A percentile compares a stretch with the other conserved stretches of the same genome.
These are phyloP conservation scores for Dryococelus australis DNA, from an alignment of 2,888 invertebrate species.

Conservation along the genomic window DNA sequence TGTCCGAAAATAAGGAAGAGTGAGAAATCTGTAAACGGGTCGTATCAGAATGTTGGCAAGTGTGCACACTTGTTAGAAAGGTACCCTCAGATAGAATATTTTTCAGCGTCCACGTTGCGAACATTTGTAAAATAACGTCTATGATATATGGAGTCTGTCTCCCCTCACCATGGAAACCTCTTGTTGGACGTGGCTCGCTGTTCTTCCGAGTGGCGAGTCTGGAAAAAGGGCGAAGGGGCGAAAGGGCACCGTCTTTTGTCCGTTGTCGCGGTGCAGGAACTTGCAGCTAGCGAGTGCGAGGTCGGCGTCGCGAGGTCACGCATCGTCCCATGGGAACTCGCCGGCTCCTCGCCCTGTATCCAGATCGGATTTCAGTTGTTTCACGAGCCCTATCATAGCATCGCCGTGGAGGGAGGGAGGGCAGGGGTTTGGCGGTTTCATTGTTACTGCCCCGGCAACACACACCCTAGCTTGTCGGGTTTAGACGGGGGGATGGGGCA, in stretches of 20 bases:
- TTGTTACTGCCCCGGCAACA: background rate
- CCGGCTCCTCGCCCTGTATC: background rate
- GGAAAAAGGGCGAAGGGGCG: background rate
- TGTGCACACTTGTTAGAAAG: too few relatives aligned
- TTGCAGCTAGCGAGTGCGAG: background rate
- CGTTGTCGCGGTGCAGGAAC: too few relatives aligned
- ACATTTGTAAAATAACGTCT: too few relatives aligned
- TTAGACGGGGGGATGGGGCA: too few relatives aligned
- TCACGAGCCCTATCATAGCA: background rate
- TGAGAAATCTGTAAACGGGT: too few relatives aligned
- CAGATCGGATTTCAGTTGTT: conserved; percentile 3
- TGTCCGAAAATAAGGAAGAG: too few relatives aligned
- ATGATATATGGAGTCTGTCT: too few relatives aligned
- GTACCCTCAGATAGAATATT: too few relatives aligned
- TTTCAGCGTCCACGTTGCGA: too few relatives aligned
- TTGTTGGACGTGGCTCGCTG: background rate
- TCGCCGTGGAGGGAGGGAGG: background rate
- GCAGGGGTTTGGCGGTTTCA: background rate
- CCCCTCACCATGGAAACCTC: too few relatives aligned
- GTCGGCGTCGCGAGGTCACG: background rate
- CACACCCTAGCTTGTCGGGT: too few relatives aligned
- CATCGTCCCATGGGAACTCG: background rate
- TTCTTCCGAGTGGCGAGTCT: background rate
- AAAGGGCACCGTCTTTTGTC: background rate
- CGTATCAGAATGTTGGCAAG: too few relatives aligned